Percentiles rank a stretch among this genome's conserved stretches.
phyloP scores from a whole-genome alignment of 2,113 vertebrate genomes.

The Halichoeres trimaculatus region DNA sequence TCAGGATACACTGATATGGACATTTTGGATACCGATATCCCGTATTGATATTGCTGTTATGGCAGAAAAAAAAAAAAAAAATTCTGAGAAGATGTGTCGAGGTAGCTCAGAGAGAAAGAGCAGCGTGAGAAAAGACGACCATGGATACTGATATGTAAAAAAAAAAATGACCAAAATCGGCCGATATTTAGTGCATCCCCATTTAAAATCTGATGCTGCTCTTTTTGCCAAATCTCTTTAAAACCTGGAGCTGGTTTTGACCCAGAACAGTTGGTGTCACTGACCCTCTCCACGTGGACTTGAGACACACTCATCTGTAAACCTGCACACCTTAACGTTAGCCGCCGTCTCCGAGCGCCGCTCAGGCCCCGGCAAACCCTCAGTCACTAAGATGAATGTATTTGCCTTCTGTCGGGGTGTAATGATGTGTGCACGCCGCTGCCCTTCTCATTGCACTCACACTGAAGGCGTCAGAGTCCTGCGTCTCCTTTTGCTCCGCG shows the following conservation, averaged over 20 bases:
- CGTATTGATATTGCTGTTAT: too few relatives aligned
- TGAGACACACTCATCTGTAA: conserved; percentile 2
- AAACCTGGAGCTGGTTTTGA: neutral
- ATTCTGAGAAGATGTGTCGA: too few relatives aligned
- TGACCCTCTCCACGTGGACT: neutral
- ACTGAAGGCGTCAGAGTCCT: conserved; percentile 71
- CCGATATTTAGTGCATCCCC: too few relatives aligned
- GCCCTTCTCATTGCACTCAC: conserved; percentile 76
- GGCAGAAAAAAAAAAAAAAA: too few relatives aligned
- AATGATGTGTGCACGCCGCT: conserved; percentile 81
- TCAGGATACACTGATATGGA: too few relatives aligned
- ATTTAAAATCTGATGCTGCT: neutral
- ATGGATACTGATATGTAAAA: too few relatives aligned
- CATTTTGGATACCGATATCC: too few relatives aligned
- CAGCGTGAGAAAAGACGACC: too few relatives aligned
- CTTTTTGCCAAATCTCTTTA: too few relatives aligned
- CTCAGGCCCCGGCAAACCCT: conserved; percentile 61
- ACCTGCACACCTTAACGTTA: conserved; percentile 39
- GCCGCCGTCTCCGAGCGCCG: conserved; percentile 44
- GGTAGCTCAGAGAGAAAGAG: too few relatives aligned
- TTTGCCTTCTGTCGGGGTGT: conserved; percentile 73
- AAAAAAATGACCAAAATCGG: too few relatives aligned
- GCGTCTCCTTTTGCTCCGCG: conserved; percentile 68
- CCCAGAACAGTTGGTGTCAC: neutral
- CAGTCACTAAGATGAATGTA: conserved; percentile 78